phyloP scores from a whole-genome alignment of 2,888 invertebrate genomes.

The Polydrusus tereticollis region DNA sequence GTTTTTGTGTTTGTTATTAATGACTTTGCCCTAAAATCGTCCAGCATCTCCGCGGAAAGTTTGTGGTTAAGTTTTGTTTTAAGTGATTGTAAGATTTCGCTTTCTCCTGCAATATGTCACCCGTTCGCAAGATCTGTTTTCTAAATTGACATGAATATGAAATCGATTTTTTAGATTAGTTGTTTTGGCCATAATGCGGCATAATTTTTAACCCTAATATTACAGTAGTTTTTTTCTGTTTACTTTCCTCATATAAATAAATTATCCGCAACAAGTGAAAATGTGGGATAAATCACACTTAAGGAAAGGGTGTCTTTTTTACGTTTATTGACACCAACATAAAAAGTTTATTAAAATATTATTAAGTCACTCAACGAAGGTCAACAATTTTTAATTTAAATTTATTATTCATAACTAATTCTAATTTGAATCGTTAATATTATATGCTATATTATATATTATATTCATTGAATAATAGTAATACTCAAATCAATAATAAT shows the following conservation, averaged over 20 bases:
- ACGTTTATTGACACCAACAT: too few species aligned
- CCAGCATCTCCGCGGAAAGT: background rate
- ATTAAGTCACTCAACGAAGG: too few species aligned
- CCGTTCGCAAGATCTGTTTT: background rate
- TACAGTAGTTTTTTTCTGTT: background rate
- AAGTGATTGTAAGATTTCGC: conserved; percentile 25
- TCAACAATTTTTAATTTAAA: too few species aligned
- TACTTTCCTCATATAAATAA: background rate
- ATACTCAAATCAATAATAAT: too few species aligned
- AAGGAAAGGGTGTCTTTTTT: background rate
- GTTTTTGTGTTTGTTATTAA: background rate
- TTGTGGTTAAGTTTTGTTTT: conserved; percentile 21
- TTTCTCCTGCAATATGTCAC: conserved; percentile 11
- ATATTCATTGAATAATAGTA: too few species aligned
- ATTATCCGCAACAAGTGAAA: background rate
- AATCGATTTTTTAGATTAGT: background rate
- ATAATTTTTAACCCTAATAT: background rate
- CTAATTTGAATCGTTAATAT: too few species aligned
- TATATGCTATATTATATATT: too few species aligned
- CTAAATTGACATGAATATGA: background rate
- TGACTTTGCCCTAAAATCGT: background rate
- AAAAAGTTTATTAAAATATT: too few species aligned
- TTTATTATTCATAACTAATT: too few species aligned
- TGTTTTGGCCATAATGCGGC: background rate
- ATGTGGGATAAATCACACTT: background rate